Base-by-base conservation (phyloP, 2,888 invertebrate genomes). In the Scaptomyza parva region DNA sequence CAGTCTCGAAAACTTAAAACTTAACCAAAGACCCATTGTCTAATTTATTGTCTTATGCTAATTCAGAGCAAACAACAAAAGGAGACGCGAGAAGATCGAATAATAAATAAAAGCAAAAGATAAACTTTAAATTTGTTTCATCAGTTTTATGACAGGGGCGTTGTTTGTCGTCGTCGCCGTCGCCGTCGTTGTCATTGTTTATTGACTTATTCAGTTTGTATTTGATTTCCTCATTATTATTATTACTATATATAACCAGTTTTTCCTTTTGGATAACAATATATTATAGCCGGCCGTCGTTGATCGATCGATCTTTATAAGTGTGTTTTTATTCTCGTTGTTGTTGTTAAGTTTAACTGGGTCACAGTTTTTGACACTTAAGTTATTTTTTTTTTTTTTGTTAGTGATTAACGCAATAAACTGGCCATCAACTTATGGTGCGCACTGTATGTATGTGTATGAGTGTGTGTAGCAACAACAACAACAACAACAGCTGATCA, bases 41-140 rank as follows among this genome's bases (percentile, higher is more conserved):
- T 77, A 78, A 84, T 86, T 78, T 84, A 78, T 86, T 81, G 76
- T 71, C 57, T 69, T 81, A 63, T 83, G 75, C 64, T 72, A 70
- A 61, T 75, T 62, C 47, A 41, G 58, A 62, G 62, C 75, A 67
- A 71, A 74, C 18, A 30, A 47, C 59, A 67, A 48, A 50, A n/a
- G n/a, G n/a, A 47, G 9, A 28, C 5, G 9, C 9, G 0, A 28
- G 30, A 57, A 66, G 53, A 59, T 9, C 54, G 43, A 30, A 20
- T 48, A n/a, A n/a, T 8, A 45, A 47, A 17, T 18, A 44, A 14
- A 22, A 24, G 9, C 22, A 26, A 35, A 35, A 18, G 26, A 20
- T 3, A 35, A 43, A 43, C 43, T 24, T 14, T 17, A 33, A 67
- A 61, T 41, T 22, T 74, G 64, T 85, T 80, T 83, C 64, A 64